Evolutionary conservation across 2,888 invertebrate species (phyloP), one percentile per base, ranked within the genome.

Genomic region (Scaptomyza reducta): DNA sequence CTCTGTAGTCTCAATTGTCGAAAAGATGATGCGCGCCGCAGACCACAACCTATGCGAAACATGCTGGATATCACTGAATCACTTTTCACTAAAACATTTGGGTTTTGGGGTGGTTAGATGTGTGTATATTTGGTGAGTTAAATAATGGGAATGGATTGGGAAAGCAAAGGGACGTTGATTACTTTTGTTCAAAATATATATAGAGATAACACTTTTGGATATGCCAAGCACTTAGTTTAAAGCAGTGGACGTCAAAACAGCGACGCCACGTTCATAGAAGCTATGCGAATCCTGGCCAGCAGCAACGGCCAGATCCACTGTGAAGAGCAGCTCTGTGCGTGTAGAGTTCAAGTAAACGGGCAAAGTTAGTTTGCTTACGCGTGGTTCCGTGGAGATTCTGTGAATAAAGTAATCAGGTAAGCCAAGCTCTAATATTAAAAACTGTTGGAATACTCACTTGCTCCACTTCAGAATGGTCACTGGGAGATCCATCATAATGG

Each of bases 221-320:
- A 18, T 35, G 27, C 29, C 11, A 22, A 16, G 51, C 41, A 47
- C n/a, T 93, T 94, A 96, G 92, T 97, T 97, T 81, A 98, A 94
- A 71, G 96, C 95, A 41, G 97, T 97, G 44, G 99, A 99, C 22
- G 98, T 97, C 89, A 99, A 94, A 45, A 99, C 94, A 50, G 99
- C 99, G 25, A 99, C 99, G 78, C 99, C 99, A 56, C 99, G 94
- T 92, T 99, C 99, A 92, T 99, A 99, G 94, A 99, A 99, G 91
- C 97, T 97, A 91, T 98, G 98, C 57, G 96, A 96, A 89, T 97
- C 97, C 90, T 97, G 97, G 38, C 96, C 96, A 49, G 97, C 95
- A 50, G 97, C 97, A 56, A 98, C 96, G 83, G 97, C 96, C 91
- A 99, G 94, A 87, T 99, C 97, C 61, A 99, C 96, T 0, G 98